phyloP scores from a whole-genome alignment of 2,888 invertebrate species.

The Oeneis ivallda region DNA sequence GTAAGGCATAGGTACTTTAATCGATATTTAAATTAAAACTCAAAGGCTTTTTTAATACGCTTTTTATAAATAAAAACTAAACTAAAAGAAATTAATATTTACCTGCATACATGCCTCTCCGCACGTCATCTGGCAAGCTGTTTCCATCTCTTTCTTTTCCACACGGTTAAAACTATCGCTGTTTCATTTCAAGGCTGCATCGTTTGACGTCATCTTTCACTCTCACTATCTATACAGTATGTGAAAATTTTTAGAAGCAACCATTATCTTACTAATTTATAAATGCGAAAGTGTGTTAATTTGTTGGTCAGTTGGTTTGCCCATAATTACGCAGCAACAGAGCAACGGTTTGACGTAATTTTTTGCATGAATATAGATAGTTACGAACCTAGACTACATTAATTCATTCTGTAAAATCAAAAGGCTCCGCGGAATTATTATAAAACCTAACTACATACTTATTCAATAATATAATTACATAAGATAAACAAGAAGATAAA shows the following conservation, averaged over 20 bases:
- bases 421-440: too few relatives aligned
- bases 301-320: too few relatives aligned
- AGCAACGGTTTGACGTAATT: too few relatives aligned
- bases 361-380: too few relatives aligned
- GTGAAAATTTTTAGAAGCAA: constrained; percentile 46
- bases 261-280: neutral
- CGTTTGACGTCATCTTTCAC: constrained; percentile 76
- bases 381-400: too few relatives aligned
- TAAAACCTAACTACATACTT: too few relatives aligned
- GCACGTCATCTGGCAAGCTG: constrained; percentile 53
- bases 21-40: neutral
- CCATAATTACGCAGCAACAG: too few relatives aligned
- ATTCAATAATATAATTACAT: too few relatives aligned
- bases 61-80: neutral
- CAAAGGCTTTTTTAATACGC: neutral
- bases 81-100: constrained; percentile 31
- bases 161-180: constrained; percentile 38
- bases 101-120: constrained; percentile 70
- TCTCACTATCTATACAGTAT: constrained; percentile 73
- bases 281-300: too few relatives aligned
- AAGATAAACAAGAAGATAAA: too few relatives aligned
- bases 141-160: constrained; percentile 48
- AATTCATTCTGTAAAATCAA: too few relatives aligned
- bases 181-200: constrained; percentile 49
- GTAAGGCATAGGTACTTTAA: too few relatives aligned